Base-by-base conservation (phyloP, 2,888 invertebrate species). In the Zootermopsis nevadensis region DNA sequence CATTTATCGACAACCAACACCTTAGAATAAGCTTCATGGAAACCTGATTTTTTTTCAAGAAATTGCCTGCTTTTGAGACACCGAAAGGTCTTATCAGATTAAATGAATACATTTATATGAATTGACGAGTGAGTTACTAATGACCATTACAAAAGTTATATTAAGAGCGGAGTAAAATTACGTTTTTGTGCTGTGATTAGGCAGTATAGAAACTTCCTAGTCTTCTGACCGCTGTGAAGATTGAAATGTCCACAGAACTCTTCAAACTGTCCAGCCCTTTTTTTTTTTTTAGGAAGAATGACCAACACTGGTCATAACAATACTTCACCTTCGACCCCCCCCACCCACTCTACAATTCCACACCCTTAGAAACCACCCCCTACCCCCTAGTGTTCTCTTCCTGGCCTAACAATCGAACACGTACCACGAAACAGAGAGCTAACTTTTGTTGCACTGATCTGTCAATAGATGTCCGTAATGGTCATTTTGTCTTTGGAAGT, bases 181-280 rank as follows among this genome's bases (percentile, higher is more conserved):
- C 8, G 15, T 12, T 48, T 48, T 48, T 15, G 48, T 15, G 6
- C 27, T n/a, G 60, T 31, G 69, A 69, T 31, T 69, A 69, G 69
- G 69, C 69, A 69, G 69, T 30, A 33, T 22, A 19, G 22, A 31
- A 60, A 60, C 60, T 27, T 8, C 0, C n/a, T 22, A n/a, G 27
- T n/a, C 8, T 60, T 27, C 31, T 66, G 33, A 55, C 77, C 77
- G 33, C 55, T 77, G 55, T 77, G 77, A 77, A 77, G 77, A 77
- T 77, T 77, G 77, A 77, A 77, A 77, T 77, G 77, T 77, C 77
- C 77, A 77, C 77, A 77, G 55, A 53, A 76, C 76, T 27, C 76
- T 76, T 53, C 53, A 38, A 31, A 69, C 0, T 33, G 69, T 30
- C 1, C 35, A 77, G 77, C 48, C 48, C 48, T 77, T 77, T 77